These are phyloP conservation scores for Nibea albiflora DNA, from an alignment of 2,113 vertebrate species.

Conservation along the genomic window DNA sequence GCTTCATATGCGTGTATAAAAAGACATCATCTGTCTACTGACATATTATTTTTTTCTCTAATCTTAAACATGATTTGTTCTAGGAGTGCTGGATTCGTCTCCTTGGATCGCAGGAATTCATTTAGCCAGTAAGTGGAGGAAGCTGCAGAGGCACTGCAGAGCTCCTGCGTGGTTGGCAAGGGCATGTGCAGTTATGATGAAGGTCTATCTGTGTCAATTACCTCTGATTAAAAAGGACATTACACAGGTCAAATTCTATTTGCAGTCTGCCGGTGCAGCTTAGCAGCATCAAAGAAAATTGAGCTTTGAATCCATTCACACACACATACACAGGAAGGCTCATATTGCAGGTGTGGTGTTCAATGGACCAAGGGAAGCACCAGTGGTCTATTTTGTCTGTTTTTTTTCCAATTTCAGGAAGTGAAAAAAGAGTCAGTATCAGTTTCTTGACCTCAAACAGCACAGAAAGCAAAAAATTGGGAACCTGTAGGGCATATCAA, in stretches of 20 bases:
- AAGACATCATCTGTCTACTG: background rate
- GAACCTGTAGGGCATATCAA: background rate
- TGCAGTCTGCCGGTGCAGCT: constrained; percentile 45
- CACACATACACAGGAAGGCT: constrained; percentile 13
- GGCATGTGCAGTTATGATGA: constrained; percentile 49
- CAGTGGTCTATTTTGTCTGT: background rate
- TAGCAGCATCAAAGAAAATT: constrained; percentile 43
- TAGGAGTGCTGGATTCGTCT: background rate
- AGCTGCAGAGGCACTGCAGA: constrained; percentile 10
- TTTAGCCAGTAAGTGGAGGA: constrained; percentile 8
- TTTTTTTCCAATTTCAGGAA: background rate
- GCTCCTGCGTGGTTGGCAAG: constrained; percentile 43
- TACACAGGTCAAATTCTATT: constrained; percentile 63
- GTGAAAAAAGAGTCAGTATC: background rate
- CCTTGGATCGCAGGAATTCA: constrained; percentile 19
- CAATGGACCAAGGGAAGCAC: constrained; percentile 1
- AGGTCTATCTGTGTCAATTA: constrained; percentile 70
- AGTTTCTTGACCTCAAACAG: constrained; percentile 5
- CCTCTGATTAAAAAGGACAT: constrained; percentile 74
- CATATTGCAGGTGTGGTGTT: background rate
- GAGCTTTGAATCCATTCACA: constrained; percentile 37
- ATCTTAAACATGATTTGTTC: constrained; percentile 8
- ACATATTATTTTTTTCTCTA: constrained; percentile 1
- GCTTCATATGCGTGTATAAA: background rate
- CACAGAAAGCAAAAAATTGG: constrained; percentile 13